Evolutionary conservation across 2,113 vertebrate species (phyloP), one percentile per base, ranked within the genome.

Genomic region (Mastomys natalensis): DNA sequence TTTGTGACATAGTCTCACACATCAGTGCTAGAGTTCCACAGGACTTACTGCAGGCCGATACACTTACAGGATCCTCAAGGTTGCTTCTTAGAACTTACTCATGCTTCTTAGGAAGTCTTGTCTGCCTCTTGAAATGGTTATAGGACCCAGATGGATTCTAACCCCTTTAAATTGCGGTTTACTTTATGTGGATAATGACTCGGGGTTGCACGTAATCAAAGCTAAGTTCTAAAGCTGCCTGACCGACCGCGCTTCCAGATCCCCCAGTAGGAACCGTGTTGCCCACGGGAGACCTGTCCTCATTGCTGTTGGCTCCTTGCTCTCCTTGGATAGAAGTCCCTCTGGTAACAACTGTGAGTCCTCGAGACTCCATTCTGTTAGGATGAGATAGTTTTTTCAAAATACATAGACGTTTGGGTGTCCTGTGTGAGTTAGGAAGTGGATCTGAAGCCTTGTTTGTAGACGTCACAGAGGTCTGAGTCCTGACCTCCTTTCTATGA

Each of bases 141-240:
- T 53, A 45, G 87, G 88, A 95, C 72, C 70, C 89, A 87, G 64
- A 78, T 24, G 76, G 73, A 64, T 89, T 90, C 51, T 95, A 26
- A 60, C 58, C n/a, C 96, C 68, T 91, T 93, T 84, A 93, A 89
- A 76, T 91, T 96, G 87, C 94, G 82, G 19, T 86, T 94, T 76
- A 43, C 82, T 93, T 60, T 93, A 93, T 90, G 45, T 68, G 89
- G 91, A 48, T 96, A 78, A 91, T 93, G 66, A 62, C 43, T 94
- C 0, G 70, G 70, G 86, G n/a, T 95, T 92, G 24, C 73, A 60
- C 9, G n/a, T 76, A 72, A 84, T 37, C 74, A 96, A 93, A 81
- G 0, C 58, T 73, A 60, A 77, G 53, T 80, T 68, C 22, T 1
- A 93, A 89, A 78, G 53, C 43, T 89, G 43, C 64, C 48, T 80